phyloP scores from a whole-genome alignment of 2,113 vertebrate genomes.

The Sardina pilchardus region DNA sequence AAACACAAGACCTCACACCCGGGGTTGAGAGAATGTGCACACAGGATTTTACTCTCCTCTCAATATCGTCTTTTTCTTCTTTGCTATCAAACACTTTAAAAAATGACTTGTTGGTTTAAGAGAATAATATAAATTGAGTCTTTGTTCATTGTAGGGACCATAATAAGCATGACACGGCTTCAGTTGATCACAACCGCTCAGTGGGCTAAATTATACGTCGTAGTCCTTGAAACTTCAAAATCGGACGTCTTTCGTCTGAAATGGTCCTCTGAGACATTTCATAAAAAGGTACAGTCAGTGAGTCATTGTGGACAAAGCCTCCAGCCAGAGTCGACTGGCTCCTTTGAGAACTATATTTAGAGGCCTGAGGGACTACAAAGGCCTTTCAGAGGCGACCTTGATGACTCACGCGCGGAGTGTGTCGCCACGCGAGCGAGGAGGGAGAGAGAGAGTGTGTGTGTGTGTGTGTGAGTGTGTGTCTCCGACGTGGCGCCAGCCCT shows the following conservation, averaged over 20 bases:
- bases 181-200: not conserved
- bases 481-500: conserved; percentile 13
- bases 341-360: not conserved
- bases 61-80: not conserved
- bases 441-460: too few relatives aligned
- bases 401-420: not conserved
- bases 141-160: not conserved
- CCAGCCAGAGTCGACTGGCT: not conserved
- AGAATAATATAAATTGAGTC: not conserved
- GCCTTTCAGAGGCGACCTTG: not conserved
- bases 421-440: not conserved
- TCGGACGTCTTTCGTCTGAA: not conserved
- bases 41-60: not conserved
- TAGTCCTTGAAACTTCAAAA: not conserved
- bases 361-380: not conserved
- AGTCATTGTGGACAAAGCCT: conserved; percentile 11
- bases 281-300: not conserved
- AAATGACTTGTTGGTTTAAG: not conserved
- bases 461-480: too few relatives aligned
- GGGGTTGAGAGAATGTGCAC: conserved; percentile 46
- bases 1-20: conserved; percentile 55
- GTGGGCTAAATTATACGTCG: not conserved
- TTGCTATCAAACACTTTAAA: not conserved
- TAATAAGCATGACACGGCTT: not conserved
- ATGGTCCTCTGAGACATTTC: not conserved